phyloP scores from a whole-genome alignment of 2,888 invertebrate species.

The Machimus atricapillus region DNA sequence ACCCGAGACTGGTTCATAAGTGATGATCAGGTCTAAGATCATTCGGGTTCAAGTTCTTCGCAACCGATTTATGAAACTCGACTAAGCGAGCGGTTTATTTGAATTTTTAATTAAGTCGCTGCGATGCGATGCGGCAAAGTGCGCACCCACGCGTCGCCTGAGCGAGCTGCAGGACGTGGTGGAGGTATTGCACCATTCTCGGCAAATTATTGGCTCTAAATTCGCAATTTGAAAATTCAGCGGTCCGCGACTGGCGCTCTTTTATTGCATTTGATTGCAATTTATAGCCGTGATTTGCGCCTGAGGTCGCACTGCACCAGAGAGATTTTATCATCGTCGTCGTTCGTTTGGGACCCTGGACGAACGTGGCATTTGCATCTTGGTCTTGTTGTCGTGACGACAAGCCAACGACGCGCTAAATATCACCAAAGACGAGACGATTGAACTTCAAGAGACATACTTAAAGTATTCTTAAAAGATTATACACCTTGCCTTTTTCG shows the following conservation, averaged over 20 bases:
- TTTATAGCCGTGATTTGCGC: slow-evolving; percentile 18
- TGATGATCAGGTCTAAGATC: no score
- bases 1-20: no score
- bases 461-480: background rate
- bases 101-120: background rate
- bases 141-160: background rate
- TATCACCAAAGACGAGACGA: background rate
- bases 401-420: background rate
- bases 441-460: background rate
- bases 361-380: background rate
- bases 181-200: background rate
- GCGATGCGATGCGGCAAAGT: background rate
- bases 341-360: background rate
- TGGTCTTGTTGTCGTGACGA: background rate
- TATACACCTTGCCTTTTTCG: background rate
- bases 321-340: background rate
- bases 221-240: slow-evolving; percentile 1
- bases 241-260: background rate
- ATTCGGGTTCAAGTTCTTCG: background rate
- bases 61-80: background rate
- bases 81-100: background rate
- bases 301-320: background rate
- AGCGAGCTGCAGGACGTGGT: background rate
- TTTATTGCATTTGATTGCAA: slow-evolving; percentile 20
- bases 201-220: slow-evolving; percentile 12